Conservation (phyloP, 2,113 vertebrate genomes). For the Otis tarda region DNA sequence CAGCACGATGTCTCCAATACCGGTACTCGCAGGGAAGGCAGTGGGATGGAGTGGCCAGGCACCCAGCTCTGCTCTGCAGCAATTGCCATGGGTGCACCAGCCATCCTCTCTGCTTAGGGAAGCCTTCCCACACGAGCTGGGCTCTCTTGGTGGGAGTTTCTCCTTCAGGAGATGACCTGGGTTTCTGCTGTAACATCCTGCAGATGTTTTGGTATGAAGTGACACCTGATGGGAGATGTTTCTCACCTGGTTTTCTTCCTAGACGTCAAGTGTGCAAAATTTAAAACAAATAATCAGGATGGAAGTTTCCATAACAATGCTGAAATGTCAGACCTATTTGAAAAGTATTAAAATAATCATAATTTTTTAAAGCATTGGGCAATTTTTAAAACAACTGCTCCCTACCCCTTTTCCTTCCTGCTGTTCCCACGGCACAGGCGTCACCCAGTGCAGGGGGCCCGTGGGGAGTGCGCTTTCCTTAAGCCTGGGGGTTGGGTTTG, state of each 20-base stretch:
- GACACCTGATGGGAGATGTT: background rate
- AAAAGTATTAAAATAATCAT: background rate
- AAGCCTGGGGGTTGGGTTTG: background rate
- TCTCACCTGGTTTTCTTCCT: background rate
- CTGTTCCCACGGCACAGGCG: fast-evolving
- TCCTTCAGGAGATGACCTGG: background rate
- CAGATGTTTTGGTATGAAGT: fast-evolving
- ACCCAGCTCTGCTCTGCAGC: background rate
- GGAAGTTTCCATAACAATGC: background rate
- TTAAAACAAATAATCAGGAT: background rate
- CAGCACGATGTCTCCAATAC: fast-evolving
- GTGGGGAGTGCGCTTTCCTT: fast-evolving
- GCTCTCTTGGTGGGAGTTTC: background rate
- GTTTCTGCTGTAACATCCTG: background rate
- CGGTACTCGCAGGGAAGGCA: fast-evolving
- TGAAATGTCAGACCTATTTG: background rate
- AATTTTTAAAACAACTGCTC: background rate
- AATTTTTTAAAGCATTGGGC: background rate
- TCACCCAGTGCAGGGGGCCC: background rate
- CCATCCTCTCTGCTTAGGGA: background rate
- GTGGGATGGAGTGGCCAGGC: background rate
- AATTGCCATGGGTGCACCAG: background rate
- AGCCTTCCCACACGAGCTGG: background rate
- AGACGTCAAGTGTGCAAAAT: background rate
- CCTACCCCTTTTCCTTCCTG: background rate